phyloP scores from a whole-genome alignment of 2,797 vertebrate genomes.

The Rhincodon typus region DNA sequence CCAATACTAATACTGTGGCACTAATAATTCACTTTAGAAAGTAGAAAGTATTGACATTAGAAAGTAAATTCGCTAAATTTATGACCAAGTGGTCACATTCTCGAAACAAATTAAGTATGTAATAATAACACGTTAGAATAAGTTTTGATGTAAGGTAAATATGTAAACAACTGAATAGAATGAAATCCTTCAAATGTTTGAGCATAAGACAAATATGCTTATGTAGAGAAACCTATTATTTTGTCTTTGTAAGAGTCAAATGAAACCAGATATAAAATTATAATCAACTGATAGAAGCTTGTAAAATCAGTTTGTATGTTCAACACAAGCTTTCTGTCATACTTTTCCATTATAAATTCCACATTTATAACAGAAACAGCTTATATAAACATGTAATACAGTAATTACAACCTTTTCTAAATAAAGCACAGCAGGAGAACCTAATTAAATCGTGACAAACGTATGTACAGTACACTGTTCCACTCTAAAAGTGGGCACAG shows the following conservation, averaged over 20 bases:
- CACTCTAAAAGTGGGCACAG: neutral
- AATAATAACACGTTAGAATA: neutral
- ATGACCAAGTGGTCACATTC: neutral
- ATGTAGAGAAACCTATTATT: neutral
- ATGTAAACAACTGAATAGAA: neutral
- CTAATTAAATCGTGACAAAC: neutral
- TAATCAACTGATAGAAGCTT: too few species aligned
- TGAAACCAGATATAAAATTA: neutral
- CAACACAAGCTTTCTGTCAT: neutral
- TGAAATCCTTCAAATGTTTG: neutral
- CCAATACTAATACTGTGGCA: neutral
- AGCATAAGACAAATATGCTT: neutral
- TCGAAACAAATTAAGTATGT: neutral
- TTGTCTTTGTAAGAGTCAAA: neutral
- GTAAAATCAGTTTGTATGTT: too few species aligned
- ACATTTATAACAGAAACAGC: neutral
- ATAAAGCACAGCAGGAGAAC: neutral
- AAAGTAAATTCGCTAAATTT: neutral
- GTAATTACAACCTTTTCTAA: neutral
- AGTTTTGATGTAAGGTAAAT: neutral
- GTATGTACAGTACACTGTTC: neutral
- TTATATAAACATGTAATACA: neutral
- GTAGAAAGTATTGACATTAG: too few species aligned
- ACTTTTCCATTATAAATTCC: neutral
- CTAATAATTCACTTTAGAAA: neutral